Evolutionary conservation across 2,888 invertebrate species (phyloP).

Genomic region (Cataglyphis cursor): DNA sequence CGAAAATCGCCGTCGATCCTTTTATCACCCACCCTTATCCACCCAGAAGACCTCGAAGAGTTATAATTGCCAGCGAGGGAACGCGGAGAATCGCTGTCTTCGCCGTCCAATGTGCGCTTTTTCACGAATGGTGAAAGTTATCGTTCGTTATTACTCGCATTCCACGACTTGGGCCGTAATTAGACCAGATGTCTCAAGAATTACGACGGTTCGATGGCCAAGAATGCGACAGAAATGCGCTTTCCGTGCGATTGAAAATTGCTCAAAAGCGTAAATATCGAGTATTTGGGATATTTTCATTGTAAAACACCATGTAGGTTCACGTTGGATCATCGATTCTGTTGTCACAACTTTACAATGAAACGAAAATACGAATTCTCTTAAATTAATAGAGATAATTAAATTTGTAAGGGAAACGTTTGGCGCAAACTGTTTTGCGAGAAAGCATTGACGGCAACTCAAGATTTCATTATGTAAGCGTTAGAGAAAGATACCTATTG

Average conservation of each 20-base stretch:
- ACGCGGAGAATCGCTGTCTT: conserved; percentile 57
- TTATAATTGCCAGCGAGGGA: conserved; percentile 69
- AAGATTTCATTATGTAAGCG: conserved; percentile 10
- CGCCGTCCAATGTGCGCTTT: conserved; percentile 57
- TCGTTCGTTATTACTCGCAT: conserved; percentile 41
- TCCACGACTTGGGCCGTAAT: conserved; percentile 25
- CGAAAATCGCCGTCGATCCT: conserved; percentile 59
- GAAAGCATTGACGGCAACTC: conserved; percentile 1
- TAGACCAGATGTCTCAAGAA: conserved; percentile 48
- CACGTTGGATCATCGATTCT: not conserved
- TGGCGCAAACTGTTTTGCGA: not conserved
- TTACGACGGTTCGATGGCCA: conserved; percentile 34
- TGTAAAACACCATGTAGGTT: not conserved
- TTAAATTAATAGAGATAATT: conserved; percentile 5
- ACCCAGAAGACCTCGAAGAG: conserved; percentile 47
- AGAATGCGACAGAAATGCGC: conserved; percentile 38
- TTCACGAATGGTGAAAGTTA: conserved; percentile 65
- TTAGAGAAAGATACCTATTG: too few relatives aligned
- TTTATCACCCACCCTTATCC: conserved; percentile 63
- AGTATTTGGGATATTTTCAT: not conserved
- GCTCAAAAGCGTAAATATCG: conserved; percentile 4
- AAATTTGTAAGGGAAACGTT: not conserved
- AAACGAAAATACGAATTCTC: not conserved
- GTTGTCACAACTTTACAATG: not conserved
- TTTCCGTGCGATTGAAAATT: conserved; percentile 1